A percentile compares a stretch with the other conserved stretches of the same genome.
Evolutionary conservation across 2,888 invertebrate species (phyloP).

Genomic region (Hirtodrosophila alboralis): DNA sequence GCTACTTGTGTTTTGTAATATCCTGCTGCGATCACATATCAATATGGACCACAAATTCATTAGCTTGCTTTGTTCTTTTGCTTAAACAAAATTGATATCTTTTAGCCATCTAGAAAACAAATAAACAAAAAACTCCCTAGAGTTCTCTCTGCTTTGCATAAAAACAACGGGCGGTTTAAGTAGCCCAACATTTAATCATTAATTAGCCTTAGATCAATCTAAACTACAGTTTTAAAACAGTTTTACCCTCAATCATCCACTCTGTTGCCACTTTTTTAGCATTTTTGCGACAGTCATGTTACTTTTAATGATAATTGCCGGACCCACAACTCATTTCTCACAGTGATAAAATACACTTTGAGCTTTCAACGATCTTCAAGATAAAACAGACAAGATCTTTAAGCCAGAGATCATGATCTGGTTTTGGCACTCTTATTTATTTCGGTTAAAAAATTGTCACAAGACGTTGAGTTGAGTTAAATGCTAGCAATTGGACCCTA

Average conservation of each 20-base stretch:
- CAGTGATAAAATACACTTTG: slow-evolving; percentile 68
- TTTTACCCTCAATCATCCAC: too few species aligned
- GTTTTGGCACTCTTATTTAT: too few species aligned
- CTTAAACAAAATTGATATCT: slow-evolving; percentile 9
- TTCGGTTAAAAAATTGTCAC: too few species aligned
- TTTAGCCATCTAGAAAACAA: too few species aligned
- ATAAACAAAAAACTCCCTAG: slow-evolving; percentile 14
- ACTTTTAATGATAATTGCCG: slow-evolving; percentile 81
- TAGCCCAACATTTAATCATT: slow-evolving; percentile 56
- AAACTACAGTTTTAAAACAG: too few species aligned
- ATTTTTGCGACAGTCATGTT: slow-evolving; percentile 63
- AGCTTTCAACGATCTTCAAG: slow-evolving; percentile 23
- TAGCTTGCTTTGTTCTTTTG: slow-evolving; percentile 42
- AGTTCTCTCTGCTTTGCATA: slow-evolving; percentile 55
- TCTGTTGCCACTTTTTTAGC: too few species aligned
- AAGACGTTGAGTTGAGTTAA: too few species aligned
- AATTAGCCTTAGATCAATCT: slow-evolving; percentile 65
- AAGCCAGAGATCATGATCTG: slow-evolving; percentile 16
- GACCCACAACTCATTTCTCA: slow-evolving; percentile 81
- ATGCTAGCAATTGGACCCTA: too few species aligned
- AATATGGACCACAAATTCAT: slow-evolving; percentile 69
- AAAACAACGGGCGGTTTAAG: slow-evolving; percentile 47
- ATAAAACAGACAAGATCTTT: slow-evolving; percentile 4
- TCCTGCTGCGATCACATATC: slow-evolving; percentile 58
- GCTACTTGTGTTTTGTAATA: slow-evolving; percentile 58